Percentiles rank a stretch among this genome's conserved stretches.
Conservation (phyloP, 1,140 invertebrate species). For the Rhagoletis zephyria region DNA sequence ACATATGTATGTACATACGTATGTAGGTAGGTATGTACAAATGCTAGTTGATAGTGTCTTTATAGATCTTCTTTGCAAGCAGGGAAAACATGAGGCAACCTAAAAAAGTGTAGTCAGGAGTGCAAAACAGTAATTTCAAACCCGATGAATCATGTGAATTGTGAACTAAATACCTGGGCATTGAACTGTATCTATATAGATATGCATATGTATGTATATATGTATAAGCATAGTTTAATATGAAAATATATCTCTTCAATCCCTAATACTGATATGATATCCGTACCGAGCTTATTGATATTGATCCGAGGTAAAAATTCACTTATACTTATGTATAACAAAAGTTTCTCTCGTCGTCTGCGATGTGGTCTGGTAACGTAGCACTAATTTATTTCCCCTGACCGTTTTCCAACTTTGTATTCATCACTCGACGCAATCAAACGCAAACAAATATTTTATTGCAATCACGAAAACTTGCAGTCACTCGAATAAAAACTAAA, state of each 20-base stretch:
- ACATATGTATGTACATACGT: background rate
- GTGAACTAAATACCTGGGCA: background rate
- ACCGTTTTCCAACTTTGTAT: background rate
- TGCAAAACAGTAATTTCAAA: background rate
- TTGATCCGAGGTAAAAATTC: background rate
- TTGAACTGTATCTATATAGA: background rate
- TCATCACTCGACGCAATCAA: constrained; percentile 23
- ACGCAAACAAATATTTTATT: background rate
- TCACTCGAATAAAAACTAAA: background rate
- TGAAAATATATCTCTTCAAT: background rate
- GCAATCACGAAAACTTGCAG: constrained; percentile 9
- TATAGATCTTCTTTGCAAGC: too few species aligned
- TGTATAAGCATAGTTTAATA: too few species aligned
- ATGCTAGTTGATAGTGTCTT: too few species aligned
- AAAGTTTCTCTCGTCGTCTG: background rate
- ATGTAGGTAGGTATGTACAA: background rate
- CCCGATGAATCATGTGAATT: background rate
- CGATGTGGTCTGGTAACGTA: background rate
- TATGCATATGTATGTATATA: background rate
- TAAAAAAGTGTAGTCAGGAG: background rate
- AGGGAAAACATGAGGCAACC: background rate
- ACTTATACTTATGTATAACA: background rate
- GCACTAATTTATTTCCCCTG: background rate
- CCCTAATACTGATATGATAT: background rate
- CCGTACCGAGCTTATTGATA: background rate